Evolutionary conservation across 2,797 vertebrate species (phyloP), one percentile per base, ranked within the genome.

Genomic region (Neostethus bicornis): DNA sequence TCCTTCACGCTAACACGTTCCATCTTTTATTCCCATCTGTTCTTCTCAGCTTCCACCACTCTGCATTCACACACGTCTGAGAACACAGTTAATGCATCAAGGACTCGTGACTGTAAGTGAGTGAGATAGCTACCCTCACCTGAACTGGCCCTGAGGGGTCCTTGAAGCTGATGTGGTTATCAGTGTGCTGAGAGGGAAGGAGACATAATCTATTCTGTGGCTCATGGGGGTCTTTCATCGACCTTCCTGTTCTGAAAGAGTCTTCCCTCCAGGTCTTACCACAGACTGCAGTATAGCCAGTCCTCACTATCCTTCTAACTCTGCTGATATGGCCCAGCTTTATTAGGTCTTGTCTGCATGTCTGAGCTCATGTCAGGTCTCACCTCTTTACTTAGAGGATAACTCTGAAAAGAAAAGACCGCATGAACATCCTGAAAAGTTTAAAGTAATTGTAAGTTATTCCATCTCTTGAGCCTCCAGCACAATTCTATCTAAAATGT

Each of bases 121-220:
- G 79, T 76, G 77, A 80, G 81, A 86, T 86, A 78, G 81, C 74
- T 46, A 29, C 65, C 62, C 77, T 85, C 78, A 88, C 84, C 87
- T 88, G 84, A 66, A 37, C 73, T 26, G 57, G 77, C 81, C 85
- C 86, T 79, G 70, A 77, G 83, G 83, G 80, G 82, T 82, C 83
- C 78, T 88, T 83, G 73, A 82, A 87, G 85, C 85, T 85, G 86
- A 85, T 85, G 85, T 85, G 81, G 85, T 89, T 87, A 90, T 89
- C 88, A 79, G 83, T 76, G 75, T 53, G 42, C 86, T 80, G 77
- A 86, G 81, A 86, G 80, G 75, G 74, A 83, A 86, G 79, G 77
- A 88, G 87, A 89, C 87, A 84, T 89, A 87, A 89, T 87, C 87
- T 84, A 84, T 90, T 86, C 83, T 63, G 66, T 68, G 81, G 86